Base-by-base conservation (phyloP, 2,888 invertebrate species). In the Griposia aprilina region DNA sequence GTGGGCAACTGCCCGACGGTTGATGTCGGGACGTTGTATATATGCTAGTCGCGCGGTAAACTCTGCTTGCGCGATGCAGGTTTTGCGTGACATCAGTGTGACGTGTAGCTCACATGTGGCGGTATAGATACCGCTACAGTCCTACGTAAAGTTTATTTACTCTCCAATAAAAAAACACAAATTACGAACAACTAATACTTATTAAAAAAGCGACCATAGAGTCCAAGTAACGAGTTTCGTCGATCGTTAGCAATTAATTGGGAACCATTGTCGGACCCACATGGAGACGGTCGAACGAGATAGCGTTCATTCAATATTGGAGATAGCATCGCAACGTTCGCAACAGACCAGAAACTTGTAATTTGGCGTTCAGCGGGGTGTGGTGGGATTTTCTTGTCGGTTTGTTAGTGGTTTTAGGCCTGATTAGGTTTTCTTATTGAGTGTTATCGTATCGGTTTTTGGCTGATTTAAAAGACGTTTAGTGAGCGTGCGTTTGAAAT, bases 201-300 rank as follows among this genome's bases (percentile, higher is more conserved):
- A 78, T 66, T 79, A 84, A 87, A 85, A 84, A 81, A 83, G 77
- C 72, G 80, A 90, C 83, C 87, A 83, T 89, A 85, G 78, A 87
- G 81, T 88, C 75, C 81, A 62, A 86, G 81, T 90, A 91, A 91
- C 89, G 91, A 91, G 86, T 83, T 84, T 75, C 65, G 73, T 77
- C 74, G 86, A 85, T 90, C 90, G 91, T 91, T 90, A 89, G 88
- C 90, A 90, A 91, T 91, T 91, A 91, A 92, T 91, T 91, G 92
- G 89, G 73, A 83, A 74, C 87, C 80, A 90, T 91, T 89, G 90
- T 90, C 87, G 81, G 76, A 74, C 69, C 79, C 78, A 87, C 76
- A 79, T 82, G 80, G 78, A 81, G 76, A 80, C 71, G 45, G 69
- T 59, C 74, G 63, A 84, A 45, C 73, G 62, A 75, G 81, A 87